Percentiles rank a stretch among this genome's conserved stretches.
Evolutionary conservation across 2,113 vertebrate species (phyloP).

Genomic region (Gallinago undulata): DNA sequence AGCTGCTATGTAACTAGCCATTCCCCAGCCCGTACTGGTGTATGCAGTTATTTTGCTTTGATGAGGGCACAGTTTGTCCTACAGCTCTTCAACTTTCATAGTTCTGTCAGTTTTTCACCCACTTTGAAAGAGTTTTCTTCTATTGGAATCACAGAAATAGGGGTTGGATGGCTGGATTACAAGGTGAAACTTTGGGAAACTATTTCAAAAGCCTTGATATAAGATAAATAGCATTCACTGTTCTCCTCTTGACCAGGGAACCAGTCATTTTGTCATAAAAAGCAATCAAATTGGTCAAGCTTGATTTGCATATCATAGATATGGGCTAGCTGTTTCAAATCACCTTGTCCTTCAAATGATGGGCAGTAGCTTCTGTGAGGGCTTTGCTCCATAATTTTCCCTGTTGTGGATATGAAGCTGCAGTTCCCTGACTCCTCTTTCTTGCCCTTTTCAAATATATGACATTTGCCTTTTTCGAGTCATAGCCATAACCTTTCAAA

Average conservation of each 20-base stretch:
- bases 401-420: neutral
- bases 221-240: neutral
- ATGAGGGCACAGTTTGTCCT: neutral
- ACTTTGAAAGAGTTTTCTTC: neutral
- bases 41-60: neutral
- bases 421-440: neutral
- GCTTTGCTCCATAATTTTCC: neutral
- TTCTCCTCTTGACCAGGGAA: neutral
- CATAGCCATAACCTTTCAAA: neutral
- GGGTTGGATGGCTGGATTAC: no score
- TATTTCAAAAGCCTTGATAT: neutral
- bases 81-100: neutral
- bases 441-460: neutral
- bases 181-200: neutral
- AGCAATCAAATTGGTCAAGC: neutral
- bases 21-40: neutral
- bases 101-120: neutral
- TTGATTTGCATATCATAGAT: neutral
- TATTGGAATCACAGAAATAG: no score
- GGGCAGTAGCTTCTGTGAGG: neutral
- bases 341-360: neutral
- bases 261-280: neutral
- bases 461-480: neutral
- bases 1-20: rapidly evolving
- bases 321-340: neutral